These are phyloP conservation scores for Dione vanillae DNA, from an alignment of 2,888 invertebrate genomes.

Conservation along the genomic window DNA sequence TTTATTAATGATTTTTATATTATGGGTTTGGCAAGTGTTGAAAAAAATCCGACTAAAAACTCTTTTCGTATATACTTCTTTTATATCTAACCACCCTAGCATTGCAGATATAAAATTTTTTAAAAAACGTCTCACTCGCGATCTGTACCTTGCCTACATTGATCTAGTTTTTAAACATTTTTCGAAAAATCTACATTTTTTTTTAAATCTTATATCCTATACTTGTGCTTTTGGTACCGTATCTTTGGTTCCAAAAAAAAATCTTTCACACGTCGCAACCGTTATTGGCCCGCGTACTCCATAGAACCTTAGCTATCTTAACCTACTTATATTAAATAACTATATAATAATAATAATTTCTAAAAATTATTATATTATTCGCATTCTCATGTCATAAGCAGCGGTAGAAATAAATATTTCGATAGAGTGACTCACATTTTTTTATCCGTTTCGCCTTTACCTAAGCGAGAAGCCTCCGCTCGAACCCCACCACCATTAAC, in stretches of 20 bases:
- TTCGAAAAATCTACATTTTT: conserved; percentile 81
- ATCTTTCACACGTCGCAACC: conserved; percentile 62
- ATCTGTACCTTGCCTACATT: conserved; percentile 61
- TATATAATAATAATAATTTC: conserved; percentile 63
- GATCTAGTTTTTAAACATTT: conserved; percentile 74
- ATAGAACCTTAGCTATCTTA: conserved; percentile 60
- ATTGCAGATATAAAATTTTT: conserved; percentile 69
- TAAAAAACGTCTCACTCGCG: conserved; percentile 73
- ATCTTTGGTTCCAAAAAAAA: conserved; percentile 44
- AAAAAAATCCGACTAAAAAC: conserved; percentile 59
- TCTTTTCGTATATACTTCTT: conserved; percentile 53
- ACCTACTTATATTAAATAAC: conserved; percentile 56
- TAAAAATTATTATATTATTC: conserved; percentile 69
- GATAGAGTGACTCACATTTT: conserved; percentile 78
- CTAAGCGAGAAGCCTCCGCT: conserved; percentile 25
- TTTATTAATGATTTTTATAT: conserved; percentile 38
- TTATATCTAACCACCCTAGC: conserved; percentile 52
- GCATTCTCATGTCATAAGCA: conserved; percentile 73
- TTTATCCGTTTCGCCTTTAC: conserved; percentile 50
- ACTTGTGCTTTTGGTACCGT: conserved; percentile 65
- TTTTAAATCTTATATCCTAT: conserved; percentile 69
- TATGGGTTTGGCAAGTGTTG: conserved; percentile 73
- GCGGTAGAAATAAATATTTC: conserved; percentile 67
- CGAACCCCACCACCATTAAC: conserved; percentile 20
- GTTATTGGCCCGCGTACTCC: conserved; percentile 79